A percentile compares a stretch with the other conserved stretches of the same genome.
phyloP scores from a whole-genome alignment of 2,797 vertebrate genomes.

The Nasua narica region DNA sequence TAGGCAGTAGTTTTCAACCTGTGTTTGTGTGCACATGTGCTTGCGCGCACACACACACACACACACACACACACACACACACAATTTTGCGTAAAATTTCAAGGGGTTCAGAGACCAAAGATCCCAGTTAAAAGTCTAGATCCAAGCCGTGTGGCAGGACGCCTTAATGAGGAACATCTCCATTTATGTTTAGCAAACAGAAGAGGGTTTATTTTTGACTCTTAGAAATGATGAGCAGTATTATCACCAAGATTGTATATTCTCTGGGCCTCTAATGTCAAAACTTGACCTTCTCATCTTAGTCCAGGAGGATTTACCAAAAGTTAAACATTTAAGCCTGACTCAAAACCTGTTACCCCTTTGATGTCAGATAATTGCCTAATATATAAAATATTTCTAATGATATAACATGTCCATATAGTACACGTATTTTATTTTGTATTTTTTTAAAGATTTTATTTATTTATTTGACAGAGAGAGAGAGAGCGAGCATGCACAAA shows the following conservation, averaged over 20 bases:
- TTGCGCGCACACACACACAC: background rate
- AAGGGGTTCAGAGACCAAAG: background rate
- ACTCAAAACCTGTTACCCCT: background rate
- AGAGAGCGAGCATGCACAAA: too few species aligned
- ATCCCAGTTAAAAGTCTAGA: background rate
- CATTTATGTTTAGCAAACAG: background rate
- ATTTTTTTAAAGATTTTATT: background rate
- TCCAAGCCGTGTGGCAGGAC: background rate
- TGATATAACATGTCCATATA: background rate
- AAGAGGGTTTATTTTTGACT: background rate
- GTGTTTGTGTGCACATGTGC: background rate
- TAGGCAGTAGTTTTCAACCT: background rate
- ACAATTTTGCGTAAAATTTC: background rate
- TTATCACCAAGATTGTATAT: background rate
- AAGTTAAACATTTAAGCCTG: background rate
- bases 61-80: background rate
- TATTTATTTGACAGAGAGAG: too few species aligned
- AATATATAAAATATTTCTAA: background rate
- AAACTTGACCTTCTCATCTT: background rate
- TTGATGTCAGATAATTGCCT: background rate
- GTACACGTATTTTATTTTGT: conserved; percentile 11
- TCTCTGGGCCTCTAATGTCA: background rate
- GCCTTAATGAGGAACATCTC: background rate
- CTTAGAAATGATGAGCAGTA: background rate
- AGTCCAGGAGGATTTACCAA: background rate